Evolutionary conservation across 2,888 invertebrate genomes (phyloP).

Genomic region (Lysandra coridon): DNA sequence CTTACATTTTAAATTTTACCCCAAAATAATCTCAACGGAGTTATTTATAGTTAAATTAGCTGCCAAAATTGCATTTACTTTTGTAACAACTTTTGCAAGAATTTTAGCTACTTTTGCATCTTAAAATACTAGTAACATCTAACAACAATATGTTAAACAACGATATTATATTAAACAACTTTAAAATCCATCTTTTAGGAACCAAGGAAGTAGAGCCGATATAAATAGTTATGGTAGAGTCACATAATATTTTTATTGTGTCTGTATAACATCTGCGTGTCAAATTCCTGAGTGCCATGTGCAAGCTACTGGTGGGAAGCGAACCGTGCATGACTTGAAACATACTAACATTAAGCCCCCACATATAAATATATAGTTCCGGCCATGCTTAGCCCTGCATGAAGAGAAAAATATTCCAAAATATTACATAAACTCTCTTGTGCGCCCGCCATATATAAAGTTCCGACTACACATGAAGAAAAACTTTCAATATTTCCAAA

Average conservation of each 20-base stretch:
- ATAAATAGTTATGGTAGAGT: neutral
- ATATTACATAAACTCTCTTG: neutral
- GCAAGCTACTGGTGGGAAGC: constrained; percentile 72
- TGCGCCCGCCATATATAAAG: too few relatives aligned
- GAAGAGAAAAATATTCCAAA: neutral
- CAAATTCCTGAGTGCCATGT: constrained; percentile 78
- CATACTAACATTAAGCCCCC: constrained; percentile 40
- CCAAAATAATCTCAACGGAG: neutral
- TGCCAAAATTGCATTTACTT: too few relatives aligned
- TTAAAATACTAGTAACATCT: too few relatives aligned
- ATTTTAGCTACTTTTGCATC: too few relatives aligned
- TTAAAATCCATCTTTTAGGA: neutral
- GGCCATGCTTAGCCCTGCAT: neutral
- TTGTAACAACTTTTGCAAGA: too few relatives aligned
- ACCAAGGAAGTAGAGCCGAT: neutral
- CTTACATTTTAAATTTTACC: neutral
- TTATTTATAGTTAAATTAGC: neutral
- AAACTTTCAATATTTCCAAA: neutral
- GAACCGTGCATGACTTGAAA: constrained; percentile 63
- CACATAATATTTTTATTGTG: constrained; percentile 65
- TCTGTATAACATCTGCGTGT: constrained; percentile 76
- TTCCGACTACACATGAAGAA: neutral
- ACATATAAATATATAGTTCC: neutral
- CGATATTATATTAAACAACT: too few relatives aligned
- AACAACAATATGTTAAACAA: too few relatives aligned